Evolutionary conservation across 2,888 invertebrate genomes (phyloP).

Genomic region (Himalopsyche japonica): DNA sequence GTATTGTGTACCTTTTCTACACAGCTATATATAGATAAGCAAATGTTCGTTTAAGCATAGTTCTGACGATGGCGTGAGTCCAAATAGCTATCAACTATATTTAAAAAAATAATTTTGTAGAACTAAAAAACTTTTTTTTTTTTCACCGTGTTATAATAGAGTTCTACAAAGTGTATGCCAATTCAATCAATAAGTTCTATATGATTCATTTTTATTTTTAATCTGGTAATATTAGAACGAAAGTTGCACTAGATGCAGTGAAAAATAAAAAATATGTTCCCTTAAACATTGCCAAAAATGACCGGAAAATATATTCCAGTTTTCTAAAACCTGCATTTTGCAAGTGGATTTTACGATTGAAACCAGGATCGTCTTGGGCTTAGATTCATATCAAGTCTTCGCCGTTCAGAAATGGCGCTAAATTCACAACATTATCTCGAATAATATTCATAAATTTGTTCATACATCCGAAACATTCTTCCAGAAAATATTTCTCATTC

Average conservation of each 20-base stretch:
- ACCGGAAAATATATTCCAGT: neutral
- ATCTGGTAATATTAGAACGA: neutral
- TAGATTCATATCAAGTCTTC: slow-evolving; percentile 36
- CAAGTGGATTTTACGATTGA: neutral
- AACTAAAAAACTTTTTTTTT: too few relatives aligned
- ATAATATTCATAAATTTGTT: slow-evolving; percentile 41
- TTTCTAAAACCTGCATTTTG: neutral
- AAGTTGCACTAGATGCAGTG: neutral
- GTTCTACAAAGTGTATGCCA: too few relatives aligned
- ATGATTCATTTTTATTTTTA: neutral
- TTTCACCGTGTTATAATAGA: too few relatives aligned
- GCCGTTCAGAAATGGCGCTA: slow-evolving; percentile 32
- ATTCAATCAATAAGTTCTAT: too few relatives aligned
- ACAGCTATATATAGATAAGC: too few relatives aligned
- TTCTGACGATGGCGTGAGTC: too few relatives aligned
- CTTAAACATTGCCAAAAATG: neutral
- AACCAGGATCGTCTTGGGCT: slow-evolving; percentile 2
- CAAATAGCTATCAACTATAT: too few relatives aligned
- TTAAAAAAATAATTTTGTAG: too few relatives aligned
- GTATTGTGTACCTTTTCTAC: too few relatives aligned
- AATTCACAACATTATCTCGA: slow-evolving; percentile 40
- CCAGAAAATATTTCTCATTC: slow-evolving; percentile 32
- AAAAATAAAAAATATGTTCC: neutral
- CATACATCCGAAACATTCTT: slow-evolving; percentile 33
- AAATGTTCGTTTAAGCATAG: too few relatives aligned